Base-by-base conservation (phyloP, 1,140 invertebrate genomes). In the Cyclina sinensis region DNA sequence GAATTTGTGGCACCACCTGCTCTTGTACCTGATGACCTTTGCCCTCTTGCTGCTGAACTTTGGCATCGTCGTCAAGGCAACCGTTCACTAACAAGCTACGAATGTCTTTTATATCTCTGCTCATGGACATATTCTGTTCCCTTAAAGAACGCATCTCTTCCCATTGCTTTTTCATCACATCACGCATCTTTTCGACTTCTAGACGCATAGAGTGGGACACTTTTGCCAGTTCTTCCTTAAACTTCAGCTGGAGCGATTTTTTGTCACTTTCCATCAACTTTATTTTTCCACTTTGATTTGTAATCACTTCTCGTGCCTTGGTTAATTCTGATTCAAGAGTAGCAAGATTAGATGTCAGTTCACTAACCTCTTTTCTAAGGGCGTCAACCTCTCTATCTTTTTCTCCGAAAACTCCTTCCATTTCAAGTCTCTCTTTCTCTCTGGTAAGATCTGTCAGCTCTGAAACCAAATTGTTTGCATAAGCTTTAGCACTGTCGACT, bases 91-190 rank as follows among this genome's bases (percentile, higher is more conserved):
- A n/a, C 76, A 92, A 39, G 24, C 90, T 89, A 79, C 86, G 88
- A 39, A 92, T 93, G 57, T 92, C 91, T 54, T 91, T 90, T 14
- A 92, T 91, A 70, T 92, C 91, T 54, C 57, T 90, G 37, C 91
- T 85, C 90, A 93, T 92, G 62, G 46, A 57, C 7, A 89, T 57
- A 68, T 92, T 93, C 76, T 94, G 93, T 76, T 92, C 88, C 16
- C 92, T 62, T 46, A 94, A 80, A 32, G 76, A 82, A 30, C 89
- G 85, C 91, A 93, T 94, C 79, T 92, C 92, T 43, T 90, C 83
- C 90, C 90, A 92, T 81, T 93, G 92, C n/a, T 89, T 82, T 48
- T 85, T 88, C 93, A 93, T 93, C 9, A 93, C 90, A 5, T 93
- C 91, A n/a, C 92, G 90, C 82, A 92, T 91, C 27, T 90, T 91